Base-by-base conservation (phyloP, 2,888 invertebrate species). In the Spialia ferax region DNA sequence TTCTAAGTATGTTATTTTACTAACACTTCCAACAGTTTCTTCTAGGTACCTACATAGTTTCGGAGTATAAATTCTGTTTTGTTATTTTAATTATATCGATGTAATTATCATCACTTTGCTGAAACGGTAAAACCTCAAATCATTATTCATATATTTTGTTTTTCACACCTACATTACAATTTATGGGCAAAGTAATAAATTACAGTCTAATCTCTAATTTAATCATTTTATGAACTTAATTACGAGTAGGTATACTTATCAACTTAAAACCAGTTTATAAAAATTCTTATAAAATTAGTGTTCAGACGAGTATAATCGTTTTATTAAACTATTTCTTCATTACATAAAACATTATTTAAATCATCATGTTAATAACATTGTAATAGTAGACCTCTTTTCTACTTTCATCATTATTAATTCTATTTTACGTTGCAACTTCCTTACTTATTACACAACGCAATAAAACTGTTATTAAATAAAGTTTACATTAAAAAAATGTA, bases 341-440 rank as follows among this genome's bases (percentile, higher is more conserved):
- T 64, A 57, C 35, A 64, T 64, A 57, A 63, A 54, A 64, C 57
- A 64, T 57, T 57, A 65, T 65, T 65, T 59, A 65, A 59, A 65
- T 65, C 2, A 8, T 20, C 35, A 59, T 65, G 65, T 65, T 59
- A 65, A 59, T 59, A 35, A 48, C 48, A 57, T 18, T 64, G 57
- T 52, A 60, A 55, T 63, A 63, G 60, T 66, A 54, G 42, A 18
- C 18, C 42, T 60, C 54, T 59, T 66, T 54, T 66, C 52, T 42
- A 66, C 26, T 60, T 42, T 38, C 59, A 52, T 52, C 52, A 52
- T 52, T 52, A 65, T 50, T 57, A 32, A 64, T 64, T 56, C 29
- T 8, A 29, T 11, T 56, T 65, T 52, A 42, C 59, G 57, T 57
- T 23, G 38, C n/a, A 48, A 54, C 42, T 54, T 60, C 54, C 60